Evolutionary conservation across 2,797 vertebrate species (phyloP).

Genomic region (Mus caroli): DNA sequence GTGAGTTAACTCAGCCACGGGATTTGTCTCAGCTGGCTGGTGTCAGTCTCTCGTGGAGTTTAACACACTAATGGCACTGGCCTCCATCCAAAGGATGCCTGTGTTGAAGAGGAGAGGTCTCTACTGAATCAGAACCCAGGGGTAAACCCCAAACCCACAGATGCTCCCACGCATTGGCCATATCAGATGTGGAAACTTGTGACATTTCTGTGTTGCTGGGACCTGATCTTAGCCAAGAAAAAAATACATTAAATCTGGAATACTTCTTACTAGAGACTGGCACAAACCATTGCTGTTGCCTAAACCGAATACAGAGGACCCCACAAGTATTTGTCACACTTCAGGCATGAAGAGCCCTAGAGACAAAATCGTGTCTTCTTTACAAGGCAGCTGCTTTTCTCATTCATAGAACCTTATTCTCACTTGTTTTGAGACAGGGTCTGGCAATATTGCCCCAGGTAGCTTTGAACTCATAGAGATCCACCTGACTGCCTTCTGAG

Average conservation of each 20-base stretch:
- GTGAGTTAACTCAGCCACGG: slow-evolving; percentile 8
- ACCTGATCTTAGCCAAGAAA: slow-evolving; percentile 73
- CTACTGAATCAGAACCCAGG: slow-evolving; percentile 29
- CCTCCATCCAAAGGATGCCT: background rate
- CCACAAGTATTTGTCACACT: slow-evolving; percentile 6
- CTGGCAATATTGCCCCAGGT: background rate
- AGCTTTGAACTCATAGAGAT: background rate
- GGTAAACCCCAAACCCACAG: slow-evolving; percentile 63
- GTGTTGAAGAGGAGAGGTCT: background rate
- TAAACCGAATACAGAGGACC: slow-evolving; percentile 43
- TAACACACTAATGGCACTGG: background rate
- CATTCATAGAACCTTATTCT: background rate
- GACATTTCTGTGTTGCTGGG: slow-evolving; percentile 67
- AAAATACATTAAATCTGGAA: slow-evolving; percentile 29
- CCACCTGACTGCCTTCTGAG: background rate
- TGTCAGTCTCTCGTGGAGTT: background rate
- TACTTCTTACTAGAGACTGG: slow-evolving; percentile 62
- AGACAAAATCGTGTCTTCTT: slow-evolving; percentile 28
- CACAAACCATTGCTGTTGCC: slow-evolving; percentile 30
- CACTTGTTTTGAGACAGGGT: background rate
- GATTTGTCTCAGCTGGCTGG: slow-evolving; percentile 17
- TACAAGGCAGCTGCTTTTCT: background rate
- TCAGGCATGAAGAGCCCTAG: background rate
- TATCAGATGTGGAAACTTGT: slow-evolving; percentile 70
- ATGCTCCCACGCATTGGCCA: slow-evolving; percentile 61